Conservation (phyloP, 2,888 invertebrate species). For the Blera fallax region DNA sequence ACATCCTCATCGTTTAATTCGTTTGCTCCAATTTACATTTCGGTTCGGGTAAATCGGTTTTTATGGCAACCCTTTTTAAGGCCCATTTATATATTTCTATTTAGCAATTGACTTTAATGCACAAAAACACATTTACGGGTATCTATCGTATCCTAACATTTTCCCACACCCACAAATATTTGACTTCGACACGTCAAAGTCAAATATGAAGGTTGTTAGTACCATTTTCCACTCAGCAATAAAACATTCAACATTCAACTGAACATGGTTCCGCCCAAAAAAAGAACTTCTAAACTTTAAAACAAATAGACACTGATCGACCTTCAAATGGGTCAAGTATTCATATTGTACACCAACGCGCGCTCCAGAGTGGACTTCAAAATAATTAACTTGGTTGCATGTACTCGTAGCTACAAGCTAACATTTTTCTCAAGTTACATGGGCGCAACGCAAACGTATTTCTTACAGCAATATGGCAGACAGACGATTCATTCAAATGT, state of each 20-base stretch:
- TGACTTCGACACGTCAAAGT: background rate
- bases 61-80: slow-evolving; percentile 29
- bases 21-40: slow-evolving; percentile 14
- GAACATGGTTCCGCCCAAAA: slow-evolving; percentile 5
- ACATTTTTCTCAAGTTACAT: background rate
- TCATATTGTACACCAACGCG: slow-evolving; percentile 46
- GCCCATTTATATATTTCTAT: background rate
- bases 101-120: slow-evolving; percentile 26
- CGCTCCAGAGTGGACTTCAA: slow-evolving; percentile 14
- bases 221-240: background rate
- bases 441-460: slow-evolving; percentile 16
- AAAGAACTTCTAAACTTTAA: background rate
- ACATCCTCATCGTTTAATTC: background rate
- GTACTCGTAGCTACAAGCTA: background rate
- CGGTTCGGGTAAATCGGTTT: slow-evolving; percentile 40
- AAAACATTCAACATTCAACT: background rate
- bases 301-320: background rate
- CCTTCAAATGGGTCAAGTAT: slow-evolving; percentile 47
- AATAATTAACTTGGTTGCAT: slow-evolving; percentile 37
- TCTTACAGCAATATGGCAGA: background rate
- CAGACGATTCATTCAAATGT: slow-evolving; percentile 37
- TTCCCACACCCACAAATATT: background rate
- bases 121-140: slow-evolving; percentile 9
- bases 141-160: background rate
- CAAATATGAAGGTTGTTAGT: background rate